Percentiles rank a stretch among this genome's conserved stretches.
phyloP scores from a whole-genome alignment of 2,797 vertebrate genomes.

The Eremophila alpestris region DNA sequence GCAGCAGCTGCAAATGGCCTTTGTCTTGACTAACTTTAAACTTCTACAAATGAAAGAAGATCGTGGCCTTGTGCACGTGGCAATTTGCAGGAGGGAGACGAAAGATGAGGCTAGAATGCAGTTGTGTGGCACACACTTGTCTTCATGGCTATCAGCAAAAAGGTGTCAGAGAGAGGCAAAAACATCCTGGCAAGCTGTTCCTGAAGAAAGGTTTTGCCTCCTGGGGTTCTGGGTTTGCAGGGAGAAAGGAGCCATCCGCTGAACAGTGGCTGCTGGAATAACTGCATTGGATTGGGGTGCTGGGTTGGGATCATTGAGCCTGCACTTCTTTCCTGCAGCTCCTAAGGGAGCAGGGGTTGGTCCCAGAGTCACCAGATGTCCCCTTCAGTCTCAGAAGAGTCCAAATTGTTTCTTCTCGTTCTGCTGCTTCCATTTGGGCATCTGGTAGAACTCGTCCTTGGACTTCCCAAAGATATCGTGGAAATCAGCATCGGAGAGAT shows the following conservation, averaged over 20 bases:
- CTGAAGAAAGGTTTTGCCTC: not conserved
- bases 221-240: not conserved
- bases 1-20: not conserved
- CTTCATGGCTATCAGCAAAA: not conserved
- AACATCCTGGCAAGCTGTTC: not conserved
- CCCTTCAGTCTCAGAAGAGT: constrained; percentile 81
- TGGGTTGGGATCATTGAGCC: not conserved
- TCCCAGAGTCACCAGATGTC: not conserved
- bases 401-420: constrained; percentile 88
- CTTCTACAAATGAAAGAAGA: not conserved
- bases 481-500: constrained; percentile 87
- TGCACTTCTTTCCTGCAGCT: not conserved
- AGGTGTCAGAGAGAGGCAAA: not conserved
- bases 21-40: not conserved
- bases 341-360: not conserved
- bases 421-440: constrained; percentile 90
- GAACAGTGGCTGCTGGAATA: not conserved
- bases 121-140: not conserved
- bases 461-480: constrained; percentile 83
- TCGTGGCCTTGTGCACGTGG: not conserved
- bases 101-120: not conserved
- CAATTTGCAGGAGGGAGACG: not conserved
- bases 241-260: not conserved
- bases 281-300: not conserved
- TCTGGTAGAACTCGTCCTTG: constrained; percentile 83